Percentiles rank a stretch among this genome's conserved stretches.
phyloP scores from a whole-genome alignment of 1,140 invertebrate species.

The Macrocentrus cingulum region DNA sequence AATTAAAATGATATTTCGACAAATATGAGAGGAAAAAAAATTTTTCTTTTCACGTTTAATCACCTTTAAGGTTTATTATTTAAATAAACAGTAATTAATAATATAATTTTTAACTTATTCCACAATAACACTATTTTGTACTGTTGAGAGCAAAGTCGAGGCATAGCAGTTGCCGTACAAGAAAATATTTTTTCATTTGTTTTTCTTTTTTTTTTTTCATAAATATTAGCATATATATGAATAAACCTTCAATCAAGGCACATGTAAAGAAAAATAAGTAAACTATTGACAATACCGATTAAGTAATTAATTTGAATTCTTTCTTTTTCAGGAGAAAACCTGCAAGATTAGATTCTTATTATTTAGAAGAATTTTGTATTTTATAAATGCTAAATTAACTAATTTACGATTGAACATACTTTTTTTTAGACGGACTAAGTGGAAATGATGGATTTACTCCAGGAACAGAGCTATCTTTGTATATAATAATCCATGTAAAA shows the following conservation, averaged over 20 bases:
- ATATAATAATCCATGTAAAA: slow-evolving; percentile 51
- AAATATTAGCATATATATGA: neutral
- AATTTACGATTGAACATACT: slow-evolving; percentile 31
- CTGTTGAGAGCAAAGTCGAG: too few relatives aligned
- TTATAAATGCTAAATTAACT: neutral
- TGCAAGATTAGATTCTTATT: neutral
- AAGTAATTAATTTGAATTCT: slow-evolving; percentile 18
- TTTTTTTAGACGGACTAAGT: slow-evolving; percentile 36
- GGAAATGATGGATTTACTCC: slow-evolving; percentile 45
- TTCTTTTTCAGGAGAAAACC: neutral
- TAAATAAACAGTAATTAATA: too few relatives aligned
- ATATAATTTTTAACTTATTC: too few relatives aligned
- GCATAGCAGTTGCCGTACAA: too few relatives aligned
- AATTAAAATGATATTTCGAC: too few relatives aligned
- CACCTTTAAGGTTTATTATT: too few relatives aligned
- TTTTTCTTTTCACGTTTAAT: too few relatives aligned
- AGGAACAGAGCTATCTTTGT: slow-evolving; percentile 48
- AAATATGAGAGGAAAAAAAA: too few relatives aligned
- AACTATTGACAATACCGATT: slow-evolving; percentile 11
- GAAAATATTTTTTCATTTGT: too few relatives aligned
- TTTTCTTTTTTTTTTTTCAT: too few relatives aligned
- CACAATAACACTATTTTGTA: too few relatives aligned
- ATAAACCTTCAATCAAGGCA: slow-evolving; percentile 1
- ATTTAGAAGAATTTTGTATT: neutral
- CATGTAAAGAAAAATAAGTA: slow-evolving; percentile 19